These are phyloP conservation scores for Diplosoma virens DNA, from an alignment of 23 tunicate genomes.

Conservation along the genomic window DNA sequence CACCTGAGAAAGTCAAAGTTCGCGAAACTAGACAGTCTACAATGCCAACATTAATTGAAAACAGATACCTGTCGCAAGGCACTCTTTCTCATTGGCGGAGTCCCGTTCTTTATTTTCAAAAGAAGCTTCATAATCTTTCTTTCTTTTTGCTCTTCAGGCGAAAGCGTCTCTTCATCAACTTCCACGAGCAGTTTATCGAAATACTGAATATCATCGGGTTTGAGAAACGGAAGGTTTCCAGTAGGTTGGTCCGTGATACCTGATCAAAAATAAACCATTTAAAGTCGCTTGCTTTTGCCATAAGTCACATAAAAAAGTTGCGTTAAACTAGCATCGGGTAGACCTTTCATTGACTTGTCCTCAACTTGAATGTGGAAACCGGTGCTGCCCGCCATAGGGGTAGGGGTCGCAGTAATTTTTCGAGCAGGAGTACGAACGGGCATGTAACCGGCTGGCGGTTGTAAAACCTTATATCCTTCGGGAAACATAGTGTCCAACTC, in stretches of 20 bases:
- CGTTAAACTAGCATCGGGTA: background rate
- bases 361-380: slow-evolving; percentile 99
- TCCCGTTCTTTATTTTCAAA: slow-evolving; percentile 95
- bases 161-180: slow-evolving; percentile 90
- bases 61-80: slow-evolving; percentile 83
- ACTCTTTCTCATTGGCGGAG: slow-evolving; percentile 99
- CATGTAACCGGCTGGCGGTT: slow-evolving; percentile 92
- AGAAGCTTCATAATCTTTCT: slow-evolving; percentile 94
- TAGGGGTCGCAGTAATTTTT: slow-evolving; percentile 98
- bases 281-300: background rate
- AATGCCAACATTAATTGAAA: background rate
- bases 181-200: slow-evolving; percentile 97
- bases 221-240: slow-evolving; percentile 91
- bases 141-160: slow-evolving; percentile 95
- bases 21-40: background rate
- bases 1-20: slow-evolving; percentile 22
- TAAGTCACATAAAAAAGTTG: background rate
- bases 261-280: background rate
- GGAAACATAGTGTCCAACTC: slow-evolving; percentile 99
- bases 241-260: slow-evolving; percentile 93
- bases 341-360: slow-evolving; percentile 83
- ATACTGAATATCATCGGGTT: slow-evolving; percentile 99
- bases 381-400: slow-evolving; percentile 91
- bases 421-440: slow-evolving; percentile 95
- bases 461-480: slow-evolving; percentile 93